Conservation (phyloP, 1,140 invertebrate genomes). For the Caenorhabditis remanei region DNA sequence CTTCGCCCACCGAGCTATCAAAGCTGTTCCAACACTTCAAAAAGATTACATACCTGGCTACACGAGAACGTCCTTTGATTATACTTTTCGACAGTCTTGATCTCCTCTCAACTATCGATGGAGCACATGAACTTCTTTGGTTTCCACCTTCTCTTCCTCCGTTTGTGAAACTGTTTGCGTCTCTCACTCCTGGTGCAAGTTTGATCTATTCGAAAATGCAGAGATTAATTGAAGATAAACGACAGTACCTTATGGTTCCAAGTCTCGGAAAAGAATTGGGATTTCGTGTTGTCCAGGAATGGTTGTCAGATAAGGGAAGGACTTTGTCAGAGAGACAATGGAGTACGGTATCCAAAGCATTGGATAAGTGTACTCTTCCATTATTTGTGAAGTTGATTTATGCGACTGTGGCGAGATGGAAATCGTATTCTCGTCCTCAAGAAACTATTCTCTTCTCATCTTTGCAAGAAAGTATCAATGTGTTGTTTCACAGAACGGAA, state of each 20-base stretch:
- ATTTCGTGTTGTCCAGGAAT: conserved; percentile 92
- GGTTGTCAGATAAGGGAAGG: conserved; percentile 91
- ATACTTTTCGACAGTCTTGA: conserved; percentile 93
- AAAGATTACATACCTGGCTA: conserved; percentile 88
- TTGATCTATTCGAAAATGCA: conserved; percentile 69
- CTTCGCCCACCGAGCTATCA: conserved; percentile 92
- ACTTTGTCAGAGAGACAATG: conserved; percentile 93
- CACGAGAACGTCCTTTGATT: conserved; percentile 86
- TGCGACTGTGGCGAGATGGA: conserved; percentile 84
- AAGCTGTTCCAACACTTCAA: conserved; percentile 95
- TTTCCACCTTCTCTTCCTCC: conserved; percentile 89
- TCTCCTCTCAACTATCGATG: conserved; percentile 92
- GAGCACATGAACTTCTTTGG: conserved; percentile 95
- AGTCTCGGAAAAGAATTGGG: conserved; percentile 88
- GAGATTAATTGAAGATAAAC: conserved; percentile 79
- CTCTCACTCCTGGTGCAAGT: conserved; percentile 63
- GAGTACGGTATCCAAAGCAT: conserved; percentile 90
- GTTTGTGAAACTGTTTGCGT: conserved; percentile 84
- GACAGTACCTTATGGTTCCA: conserved; percentile 89
- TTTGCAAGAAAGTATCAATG: conserved; percentile 97
- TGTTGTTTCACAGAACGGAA: conserved; percentile 93
- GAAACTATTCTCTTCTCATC: conserved; percentile 92
- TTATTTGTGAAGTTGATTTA: conserved; percentile 97
- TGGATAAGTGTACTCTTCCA: conserved; percentile 92
- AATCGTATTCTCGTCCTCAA: conserved; percentile 92